Conservation (phyloP, 2,888 invertebrate genomes). For the Drosophila mayaguana region DNA sequence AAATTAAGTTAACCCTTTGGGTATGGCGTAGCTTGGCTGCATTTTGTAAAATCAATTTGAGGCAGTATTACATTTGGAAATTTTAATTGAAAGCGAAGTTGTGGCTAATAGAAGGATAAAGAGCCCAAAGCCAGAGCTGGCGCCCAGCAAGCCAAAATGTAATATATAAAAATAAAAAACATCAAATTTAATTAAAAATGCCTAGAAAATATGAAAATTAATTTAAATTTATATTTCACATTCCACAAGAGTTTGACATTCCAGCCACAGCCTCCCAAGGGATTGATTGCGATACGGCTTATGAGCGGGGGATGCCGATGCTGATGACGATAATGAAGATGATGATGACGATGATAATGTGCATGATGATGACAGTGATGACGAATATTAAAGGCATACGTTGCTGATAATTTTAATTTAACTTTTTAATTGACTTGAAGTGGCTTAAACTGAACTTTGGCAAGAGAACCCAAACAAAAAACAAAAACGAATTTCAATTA, state of each 20-base stretch:
- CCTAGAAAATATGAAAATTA: constrained; percentile 24
- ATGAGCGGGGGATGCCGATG: constrained; percentile 15
- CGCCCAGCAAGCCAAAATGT: not conserved
- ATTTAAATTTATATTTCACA: constrained; percentile 18
- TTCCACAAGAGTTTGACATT: constrained; percentile 17
- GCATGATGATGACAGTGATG: constrained; percentile 19
- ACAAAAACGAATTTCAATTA: constrained; percentile 41
- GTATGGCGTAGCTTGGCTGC: not conserved
- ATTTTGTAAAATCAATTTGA: constrained; percentile 5
- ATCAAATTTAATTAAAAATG: constrained; percentile 24
- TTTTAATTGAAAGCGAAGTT: constrained; percentile 9
- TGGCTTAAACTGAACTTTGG: constrained; percentile 17
- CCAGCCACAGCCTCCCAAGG: constrained; percentile 18
- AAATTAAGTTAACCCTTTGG: not conserved
- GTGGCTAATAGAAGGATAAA: not conserved
- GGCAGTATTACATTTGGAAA: not conserved
- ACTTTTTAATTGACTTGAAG: constrained; percentile 70
- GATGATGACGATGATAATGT: constrained; percentile 1
- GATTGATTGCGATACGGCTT: constrained; percentile 38
- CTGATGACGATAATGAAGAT: constrained; percentile 15
- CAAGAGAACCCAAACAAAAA: not conserved
- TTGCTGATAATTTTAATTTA: constrained; percentile 61
- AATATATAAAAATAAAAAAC: not conserved
- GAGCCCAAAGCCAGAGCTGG: not conserved
- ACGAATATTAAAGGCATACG: constrained; percentile 25